These are phyloP conservation scores for Aphaenogaster rudis DNA, from an alignment of 1,140 invertebrate species.

Conservation along the genomic window DNA sequence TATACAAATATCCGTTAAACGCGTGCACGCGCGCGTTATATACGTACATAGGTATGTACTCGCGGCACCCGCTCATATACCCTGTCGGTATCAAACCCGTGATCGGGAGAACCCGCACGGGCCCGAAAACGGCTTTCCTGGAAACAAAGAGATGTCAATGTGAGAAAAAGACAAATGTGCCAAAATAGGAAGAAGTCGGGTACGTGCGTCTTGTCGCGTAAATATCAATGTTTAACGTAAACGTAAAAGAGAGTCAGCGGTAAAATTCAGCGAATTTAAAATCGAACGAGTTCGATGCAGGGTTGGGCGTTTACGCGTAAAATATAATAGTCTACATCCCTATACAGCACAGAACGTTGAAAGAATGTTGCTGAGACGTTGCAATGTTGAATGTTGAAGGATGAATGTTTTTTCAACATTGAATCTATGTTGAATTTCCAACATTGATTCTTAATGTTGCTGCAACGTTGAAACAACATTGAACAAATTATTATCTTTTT, in stretches of 20 bases:
- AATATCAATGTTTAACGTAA: background rate
- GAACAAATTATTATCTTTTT: too few species aligned
- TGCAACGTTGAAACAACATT: too few species aligned
- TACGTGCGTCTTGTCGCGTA: background rate
- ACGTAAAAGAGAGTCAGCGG: background rate
- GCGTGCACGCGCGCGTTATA: slow-evolving; percentile 30
- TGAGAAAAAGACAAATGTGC: background rate
- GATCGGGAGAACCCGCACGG: background rate
- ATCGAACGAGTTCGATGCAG: background rate
- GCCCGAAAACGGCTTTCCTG: background rate
- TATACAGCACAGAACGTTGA: too few species aligned
- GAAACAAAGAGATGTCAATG: background rate
- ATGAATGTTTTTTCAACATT: too few species aligned
- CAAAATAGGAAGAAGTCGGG: too few species aligned
- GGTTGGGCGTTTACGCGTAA: too few species aligned
- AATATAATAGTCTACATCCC: too few species aligned
- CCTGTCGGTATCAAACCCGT: background rate
- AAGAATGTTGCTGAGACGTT: too few species aligned
- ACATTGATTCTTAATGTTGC: too few species aligned
- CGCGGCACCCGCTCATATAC: background rate
- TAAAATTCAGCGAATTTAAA: background rate
- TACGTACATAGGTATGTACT: background rate
- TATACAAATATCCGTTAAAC: slow-evolving; percentile 53
- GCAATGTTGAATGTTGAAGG: too few species aligned
- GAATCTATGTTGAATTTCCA: too few species aligned